Conservation (phyloP, 2,797 vertebrate genomes). For the Siniperca obscura region DNA sequence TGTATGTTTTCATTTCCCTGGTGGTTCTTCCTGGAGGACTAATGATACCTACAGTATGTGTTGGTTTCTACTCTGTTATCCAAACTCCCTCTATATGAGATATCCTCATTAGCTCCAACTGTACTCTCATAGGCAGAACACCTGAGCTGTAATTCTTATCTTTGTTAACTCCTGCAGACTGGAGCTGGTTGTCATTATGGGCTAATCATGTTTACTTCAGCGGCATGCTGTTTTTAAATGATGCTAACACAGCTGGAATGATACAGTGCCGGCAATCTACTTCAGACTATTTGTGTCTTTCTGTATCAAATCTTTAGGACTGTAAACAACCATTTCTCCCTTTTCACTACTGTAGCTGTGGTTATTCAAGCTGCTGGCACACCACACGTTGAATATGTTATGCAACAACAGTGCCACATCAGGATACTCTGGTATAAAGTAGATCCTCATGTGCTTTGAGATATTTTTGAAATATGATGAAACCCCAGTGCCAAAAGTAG, state of each 20-base stretch:
- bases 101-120: slow-evolving; percentile 50
- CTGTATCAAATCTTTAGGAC: slow-evolving; percentile 5
- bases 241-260: slow-evolving; percentile 45
- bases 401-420: background rate
- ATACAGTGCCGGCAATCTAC: slow-evolving; percentile 22
- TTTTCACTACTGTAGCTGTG: background rate
- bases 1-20: slow-evolving; percentile 31
- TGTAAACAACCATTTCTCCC: slow-evolving; percentile 15
- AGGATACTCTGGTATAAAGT: background rate
- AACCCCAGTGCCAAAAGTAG: background rate
- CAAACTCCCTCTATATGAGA: slow-evolving; percentile 11
- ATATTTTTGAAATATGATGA: background rate
- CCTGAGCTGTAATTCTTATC: slow-evolving; percentile 58
- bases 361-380: slow-evolving; percentile 4
- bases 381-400: slow-evolving; percentile 5
- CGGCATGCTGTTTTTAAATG: slow-evolving; percentile 55
- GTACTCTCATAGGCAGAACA: slow-evolving; percentile 40
- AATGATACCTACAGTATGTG: slow-evolving; percentile 35
- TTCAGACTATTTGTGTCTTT: slow-evolving; percentile 29
- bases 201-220: slow-evolving; percentile 55
- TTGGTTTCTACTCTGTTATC: slow-evolving; percentile 30
- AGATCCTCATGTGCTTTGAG: background rate
- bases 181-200: slow-evolving; percentile 49
- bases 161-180: slow-evolving; percentile 51
- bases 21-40: slow-evolving; percentile 15